Conservation (phyloP, 1,140 invertebrate genomes). For the Euglossa dilemma region DNA sequence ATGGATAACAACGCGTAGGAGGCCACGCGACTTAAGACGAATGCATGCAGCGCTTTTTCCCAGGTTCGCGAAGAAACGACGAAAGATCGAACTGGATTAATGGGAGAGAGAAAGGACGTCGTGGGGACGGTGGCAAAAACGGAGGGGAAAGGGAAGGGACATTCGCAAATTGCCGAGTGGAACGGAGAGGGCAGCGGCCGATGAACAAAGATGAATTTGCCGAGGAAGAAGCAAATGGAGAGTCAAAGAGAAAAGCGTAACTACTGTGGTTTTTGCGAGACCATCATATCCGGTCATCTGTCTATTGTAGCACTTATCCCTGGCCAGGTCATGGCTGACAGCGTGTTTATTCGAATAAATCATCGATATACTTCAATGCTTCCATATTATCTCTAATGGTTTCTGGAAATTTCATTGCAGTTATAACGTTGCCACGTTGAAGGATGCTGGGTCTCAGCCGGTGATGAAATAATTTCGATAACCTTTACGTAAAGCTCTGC, state of each 20-base stretch:
- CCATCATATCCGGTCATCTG: conserved; percentile 78
- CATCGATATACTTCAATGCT: conserved; percentile 72
- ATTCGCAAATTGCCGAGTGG: conserved; percentile 45
- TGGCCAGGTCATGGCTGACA: conserved; percentile 63
- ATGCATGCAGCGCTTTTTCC: conserved; percentile 43
- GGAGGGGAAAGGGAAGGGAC: conserved; percentile 53
- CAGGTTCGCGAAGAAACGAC: conserved; percentile 33
- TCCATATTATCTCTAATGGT: conserved; percentile 45
- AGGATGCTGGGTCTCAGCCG: too few species aligned
- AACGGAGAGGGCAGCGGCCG: conserved; percentile 32
- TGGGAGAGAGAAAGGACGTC: conserved; percentile 24
- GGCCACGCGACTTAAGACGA: conserved; percentile 29
- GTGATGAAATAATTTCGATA: too few species aligned
- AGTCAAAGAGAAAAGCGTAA: conserved; percentile 69
- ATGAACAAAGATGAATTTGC: conserved; percentile 52
- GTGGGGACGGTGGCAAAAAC: conserved; percentile 35
- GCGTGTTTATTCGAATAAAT: conserved; percentile 79
- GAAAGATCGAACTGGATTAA: conserved; percentile 60
- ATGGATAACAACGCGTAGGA: conserved; percentile 3
- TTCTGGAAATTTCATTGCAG: background rate
- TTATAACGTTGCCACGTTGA: background rate
- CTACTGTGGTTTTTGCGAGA: conserved; percentile 75
- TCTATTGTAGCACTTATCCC: conserved; percentile 67
- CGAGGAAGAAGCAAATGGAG: conserved; percentile 44
- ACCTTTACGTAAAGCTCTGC: too few species aligned